Evolutionary conservation across 2,888 invertebrate genomes (phyloP), one percentile per base, ranked within the genome.

Genomic region (Acrobasis consociella): DNA sequence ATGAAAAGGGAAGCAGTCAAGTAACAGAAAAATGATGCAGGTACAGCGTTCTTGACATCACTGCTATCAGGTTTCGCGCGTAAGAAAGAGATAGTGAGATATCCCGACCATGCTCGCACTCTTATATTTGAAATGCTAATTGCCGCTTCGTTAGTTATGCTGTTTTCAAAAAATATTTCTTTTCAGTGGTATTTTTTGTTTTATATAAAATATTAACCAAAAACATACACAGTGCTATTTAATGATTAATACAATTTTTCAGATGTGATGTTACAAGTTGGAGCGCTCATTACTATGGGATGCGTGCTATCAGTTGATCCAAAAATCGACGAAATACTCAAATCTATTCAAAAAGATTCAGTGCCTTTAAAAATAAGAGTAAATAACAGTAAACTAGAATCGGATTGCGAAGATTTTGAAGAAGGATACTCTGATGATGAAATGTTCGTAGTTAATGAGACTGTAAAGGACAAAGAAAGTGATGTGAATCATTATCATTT

Each of bases 231-330:
- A n/a, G n/a, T n/a, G n/a, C n/a, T n/a, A n/a, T n/a, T n/a, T n/a
- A n/a, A n/a, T n/a, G 22, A 46, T 13, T n/a, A 0, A 13, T 46
- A 5, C 13, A 37, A 46, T 13, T 16, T 84, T 88, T 67, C 80
- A 95, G 96, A 96, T 92, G 87, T 94, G n/a, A 94, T 94, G 10
- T 89, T 96, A 49, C 94, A 95, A 91, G 96, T 97, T 0, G 95
- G 95, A 2, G 95, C 96, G 0, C 76, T 97, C 56, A 94, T 96
- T 68, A 95, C 96, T 22, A 94, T 96, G 79, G 96, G 96, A 39
- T 95, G 95, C 73, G 86, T 96, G 51, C 85, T 96, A 53, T 94
- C 95, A 0, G 86, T 94, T 0, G 94, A 95, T 63, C 95, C 95
- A 0, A 90, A 94, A 55, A 93, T 95, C 0, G 86, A 93, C 2